phyloP scores from a whole-genome alignment of 2,113 vertebrate species.

The Heliornis fulica region DNA sequence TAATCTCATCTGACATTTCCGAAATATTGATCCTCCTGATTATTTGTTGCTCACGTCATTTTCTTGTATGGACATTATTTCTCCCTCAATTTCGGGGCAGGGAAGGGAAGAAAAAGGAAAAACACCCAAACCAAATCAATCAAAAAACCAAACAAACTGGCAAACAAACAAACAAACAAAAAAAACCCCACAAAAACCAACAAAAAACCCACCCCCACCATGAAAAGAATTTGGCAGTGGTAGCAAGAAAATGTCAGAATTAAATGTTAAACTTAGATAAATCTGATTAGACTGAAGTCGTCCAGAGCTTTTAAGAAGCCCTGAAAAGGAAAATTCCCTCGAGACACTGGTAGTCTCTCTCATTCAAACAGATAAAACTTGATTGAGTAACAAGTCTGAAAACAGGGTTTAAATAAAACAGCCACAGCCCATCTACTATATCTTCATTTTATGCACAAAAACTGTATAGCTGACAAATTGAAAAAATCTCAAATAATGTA shows the following conservation, averaged over 20 bases:
- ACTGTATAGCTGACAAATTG: background rate
- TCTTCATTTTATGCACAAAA: background rate
- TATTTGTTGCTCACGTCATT: background rate
- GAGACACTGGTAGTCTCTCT: background rate
- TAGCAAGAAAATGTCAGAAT: background rate
- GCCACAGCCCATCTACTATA: background rate
- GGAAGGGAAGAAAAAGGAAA: background rate
- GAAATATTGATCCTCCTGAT: background rate
- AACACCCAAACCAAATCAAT: background rate
- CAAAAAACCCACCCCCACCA: accelerated
- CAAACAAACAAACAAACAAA: too few relatives aligned
- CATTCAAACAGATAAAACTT: background rate
- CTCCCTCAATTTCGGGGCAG: background rate
- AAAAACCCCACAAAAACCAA: background rate
- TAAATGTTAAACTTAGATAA: background rate
- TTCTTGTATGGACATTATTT: background rate
- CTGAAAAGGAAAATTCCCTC: background rate
- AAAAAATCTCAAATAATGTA: background rate
- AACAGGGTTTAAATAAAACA: background rate
- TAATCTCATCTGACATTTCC: background rate
- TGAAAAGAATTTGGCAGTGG: background rate
- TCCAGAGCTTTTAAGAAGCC: background rate
- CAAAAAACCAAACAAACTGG: too few relatives aligned
- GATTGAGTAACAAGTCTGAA: background rate
- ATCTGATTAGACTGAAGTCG: background rate